These are phyloP conservation scores for Sericinus montela DNA, from an alignment of 2,888 invertebrate species.

Conservation along the genomic window DNA sequence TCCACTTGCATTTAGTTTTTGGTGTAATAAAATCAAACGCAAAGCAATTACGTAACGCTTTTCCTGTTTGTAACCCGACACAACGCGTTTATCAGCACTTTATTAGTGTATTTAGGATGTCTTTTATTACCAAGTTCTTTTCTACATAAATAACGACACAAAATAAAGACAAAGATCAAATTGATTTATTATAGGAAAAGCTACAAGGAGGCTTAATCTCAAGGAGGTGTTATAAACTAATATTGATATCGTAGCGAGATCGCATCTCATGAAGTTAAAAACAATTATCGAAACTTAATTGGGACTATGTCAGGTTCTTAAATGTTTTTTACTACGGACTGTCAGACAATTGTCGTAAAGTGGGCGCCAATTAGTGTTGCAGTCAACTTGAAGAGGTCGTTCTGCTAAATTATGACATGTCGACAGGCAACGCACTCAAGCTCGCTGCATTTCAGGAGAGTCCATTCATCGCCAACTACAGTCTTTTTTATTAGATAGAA, in stretches of 20 bases:
- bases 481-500: too few species aligned
- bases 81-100: conserved; percentile 44
- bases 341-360: neutral
- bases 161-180: neutral
- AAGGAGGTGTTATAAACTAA: too few species aligned
- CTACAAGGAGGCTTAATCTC: too few species aligned
- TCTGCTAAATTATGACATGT: conserved; percentile 1
- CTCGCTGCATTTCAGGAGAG: neutral
- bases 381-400: conserved; percentile 2
- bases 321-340: neutral
- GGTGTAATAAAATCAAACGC: neutral
- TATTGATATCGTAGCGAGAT: too few species aligned
- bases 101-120: conserved; percentile 51
- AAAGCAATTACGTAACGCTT: conserved; percentile 33
- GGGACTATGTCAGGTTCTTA: too few species aligned
- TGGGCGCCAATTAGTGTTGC: conserved; percentile 1
- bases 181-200: too few species aligned
- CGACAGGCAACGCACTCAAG: neutral
- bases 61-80: conserved; percentile 39
- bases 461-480: neutral
- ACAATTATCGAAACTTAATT: too few species aligned
- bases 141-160: conserved; percentile 35
- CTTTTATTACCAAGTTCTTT: conserved; percentile 55
- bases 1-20: too few species aligned
- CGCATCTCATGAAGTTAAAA: too few species aligned